These are phyloP conservation scores for Lithophane semibrunnea DNA, from an alignment of 2,888 invertebrate genomes.

Conservation along the genomic window DNA sequence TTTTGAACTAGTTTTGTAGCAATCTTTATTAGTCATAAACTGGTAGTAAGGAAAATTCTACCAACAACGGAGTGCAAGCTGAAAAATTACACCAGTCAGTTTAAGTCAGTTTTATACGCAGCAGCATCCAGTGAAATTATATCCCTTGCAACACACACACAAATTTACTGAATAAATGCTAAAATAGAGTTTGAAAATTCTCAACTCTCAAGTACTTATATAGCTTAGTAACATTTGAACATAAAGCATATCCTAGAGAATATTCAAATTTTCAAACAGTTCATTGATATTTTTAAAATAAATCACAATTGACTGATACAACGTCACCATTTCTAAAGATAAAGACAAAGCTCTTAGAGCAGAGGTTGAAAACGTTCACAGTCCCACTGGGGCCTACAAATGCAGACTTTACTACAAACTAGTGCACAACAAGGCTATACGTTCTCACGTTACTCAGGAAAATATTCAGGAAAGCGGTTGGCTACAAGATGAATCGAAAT, in stretches of 20 bases:
- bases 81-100: neutral
- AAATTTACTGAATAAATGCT: no score
- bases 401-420: slow-evolving; percentile 54
- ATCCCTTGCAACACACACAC: neutral
- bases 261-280: neutral
- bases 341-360: slow-evolving; percentile 51
- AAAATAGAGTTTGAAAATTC: no score
- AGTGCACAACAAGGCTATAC: slow-evolving; percentile 37
- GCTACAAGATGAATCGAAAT: slow-evolving; percentile 29
- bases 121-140: neutral
- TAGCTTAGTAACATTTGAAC: neutral
- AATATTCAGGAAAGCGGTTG: slow-evolving; percentile 35
- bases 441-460: slow-evolving; percentile 36
- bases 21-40: slow-evolving; percentile 15
- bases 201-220: no score
- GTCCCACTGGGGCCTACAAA: slow-evolving; percentile 54
- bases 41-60: neutral
- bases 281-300: neutral
- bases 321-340: slow-evolving; percentile 27
- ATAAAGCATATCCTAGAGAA: neutral
- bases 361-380: slow-evolving; percentile 52
- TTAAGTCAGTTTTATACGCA: neutral
- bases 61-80: neutral
- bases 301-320: slow-evolving; percentile 25
- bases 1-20: neutral